Conservation (phyloP, 2,113 vertebrate species). For the Ifrita kowaldi region DNA sequence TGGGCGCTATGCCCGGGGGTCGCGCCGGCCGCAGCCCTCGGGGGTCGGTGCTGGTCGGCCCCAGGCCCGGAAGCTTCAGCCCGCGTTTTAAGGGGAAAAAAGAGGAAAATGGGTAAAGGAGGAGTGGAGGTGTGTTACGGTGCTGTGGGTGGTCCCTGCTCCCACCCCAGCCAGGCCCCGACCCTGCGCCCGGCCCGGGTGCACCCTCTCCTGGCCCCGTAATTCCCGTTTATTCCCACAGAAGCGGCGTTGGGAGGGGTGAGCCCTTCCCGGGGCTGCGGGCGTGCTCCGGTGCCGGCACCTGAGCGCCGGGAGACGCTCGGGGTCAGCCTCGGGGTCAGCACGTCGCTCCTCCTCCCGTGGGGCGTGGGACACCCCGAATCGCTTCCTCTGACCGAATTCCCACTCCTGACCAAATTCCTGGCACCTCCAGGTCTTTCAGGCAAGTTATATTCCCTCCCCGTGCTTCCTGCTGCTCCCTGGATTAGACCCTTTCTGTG, state of each 20-base stretch:
- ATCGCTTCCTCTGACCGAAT: not conserved
- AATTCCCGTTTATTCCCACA: accelerated
- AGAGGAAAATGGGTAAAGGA: not conserved
- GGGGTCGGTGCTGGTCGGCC: not conserved
- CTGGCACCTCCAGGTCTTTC: not conserved
- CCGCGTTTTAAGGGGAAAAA: not conserved
- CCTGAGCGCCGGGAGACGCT: not conserved
- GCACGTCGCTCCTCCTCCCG: accelerated
- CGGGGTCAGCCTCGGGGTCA: not conserved
- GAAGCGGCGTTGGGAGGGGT: not conserved
- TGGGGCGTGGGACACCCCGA: not conserved
- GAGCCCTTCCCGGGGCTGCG: not conserved
- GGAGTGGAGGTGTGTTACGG: no score
- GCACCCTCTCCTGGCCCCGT: not conserved
- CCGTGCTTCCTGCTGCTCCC: not conserved
- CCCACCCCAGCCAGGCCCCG: not conserved
- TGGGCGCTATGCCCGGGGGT: no score
- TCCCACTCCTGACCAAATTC: not conserved
- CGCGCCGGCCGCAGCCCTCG: not conserved
- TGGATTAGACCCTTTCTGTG: no score
- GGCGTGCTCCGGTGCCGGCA: accelerated
- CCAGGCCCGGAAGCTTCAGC: not conserved
- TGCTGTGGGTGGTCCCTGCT: not conserved
- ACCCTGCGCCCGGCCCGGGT: not conserved
- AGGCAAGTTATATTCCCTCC: accelerated